phyloP scores from a whole-genome alignment of 2,797 vertebrate genomes.

The Liasis olivaceus region DNA sequence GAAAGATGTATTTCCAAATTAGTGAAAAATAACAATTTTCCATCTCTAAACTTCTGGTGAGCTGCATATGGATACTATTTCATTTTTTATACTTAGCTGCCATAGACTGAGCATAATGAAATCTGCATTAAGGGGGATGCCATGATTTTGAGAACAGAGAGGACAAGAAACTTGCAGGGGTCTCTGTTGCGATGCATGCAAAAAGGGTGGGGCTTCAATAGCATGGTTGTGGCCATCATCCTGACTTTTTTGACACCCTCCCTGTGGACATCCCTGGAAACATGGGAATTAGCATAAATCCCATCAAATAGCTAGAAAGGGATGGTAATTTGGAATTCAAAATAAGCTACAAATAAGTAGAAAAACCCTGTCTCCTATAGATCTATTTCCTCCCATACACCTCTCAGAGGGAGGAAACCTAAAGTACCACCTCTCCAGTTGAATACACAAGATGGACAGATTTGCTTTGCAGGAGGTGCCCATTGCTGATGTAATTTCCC shows the following conservation, averaged over 20 bases:
- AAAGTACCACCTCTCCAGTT: background rate
- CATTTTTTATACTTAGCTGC: background rate
- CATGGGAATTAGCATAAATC: background rate
- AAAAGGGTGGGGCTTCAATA: background rate
- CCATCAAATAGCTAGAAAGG: background rate
- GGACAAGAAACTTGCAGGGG: background rate
- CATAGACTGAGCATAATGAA: background rate
- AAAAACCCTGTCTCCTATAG: too few relatives aligned
- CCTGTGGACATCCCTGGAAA: background rate
- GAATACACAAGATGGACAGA: background rate
- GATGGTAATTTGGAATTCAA: background rate
- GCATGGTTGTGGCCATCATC: background rate
- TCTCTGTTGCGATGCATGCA: background rate
- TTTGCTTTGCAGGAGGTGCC: background rate
- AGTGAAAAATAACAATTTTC: background rate
- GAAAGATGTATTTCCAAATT: background rate
- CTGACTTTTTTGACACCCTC: background rate
- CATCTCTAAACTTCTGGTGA: background rate
- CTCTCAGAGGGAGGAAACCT: background rate
- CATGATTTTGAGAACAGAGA: background rate
- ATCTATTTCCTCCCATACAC: background rate
- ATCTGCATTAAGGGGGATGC: background rate
- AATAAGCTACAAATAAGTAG: background rate
- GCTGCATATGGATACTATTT: background rate
- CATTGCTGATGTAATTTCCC: background rate